These are phyloP conservation scores for Phenacoccus solenopsis DNA, from an alignment of 1,140 invertebrate species.

Conservation along the genomic window DNA sequence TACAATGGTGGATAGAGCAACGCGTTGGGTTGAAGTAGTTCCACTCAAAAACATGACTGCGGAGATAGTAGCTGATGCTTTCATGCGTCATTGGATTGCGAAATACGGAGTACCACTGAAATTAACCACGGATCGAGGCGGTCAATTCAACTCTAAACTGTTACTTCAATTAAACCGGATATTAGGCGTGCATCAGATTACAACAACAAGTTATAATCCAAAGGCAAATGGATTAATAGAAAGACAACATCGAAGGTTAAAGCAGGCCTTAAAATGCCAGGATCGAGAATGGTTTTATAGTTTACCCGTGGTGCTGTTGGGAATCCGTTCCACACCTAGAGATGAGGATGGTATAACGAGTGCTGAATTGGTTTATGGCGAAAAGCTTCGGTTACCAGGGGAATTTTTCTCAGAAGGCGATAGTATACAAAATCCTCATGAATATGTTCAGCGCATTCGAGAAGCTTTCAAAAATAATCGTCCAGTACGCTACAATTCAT, in stretches of 20 bases:
- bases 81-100: slow-evolving; percentile 26
- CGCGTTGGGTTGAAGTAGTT: slow-evolving; percentile 32
- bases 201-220: slow-evolving; percentile 33
- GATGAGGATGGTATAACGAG: too few relatives aligned
- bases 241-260: slow-evolving; percentile 32
- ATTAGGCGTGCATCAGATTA: neutral
- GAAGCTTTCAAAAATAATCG: too few relatives aligned
- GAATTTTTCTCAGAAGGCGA: too few relatives aligned
- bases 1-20: slow-evolving; percentile 29
- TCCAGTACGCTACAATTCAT: too few relatives aligned
- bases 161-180: neutral
- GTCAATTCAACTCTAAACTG: slow-evolving; percentile 30
- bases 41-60: slow-evolving; percentile 28
- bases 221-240: slow-evolving; percentile 29
- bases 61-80: slow-evolving; percentile 27
- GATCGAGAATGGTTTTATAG: too few relatives aligned
- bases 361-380: too few relatives aligned
- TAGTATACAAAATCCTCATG: too few relatives aligned
- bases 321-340: too few relatives aligned
- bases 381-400: too few relatives aligned
- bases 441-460: too few relatives aligned
- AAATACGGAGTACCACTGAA: slow-evolving; percentile 29
- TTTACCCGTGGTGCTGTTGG: too few relatives aligned
- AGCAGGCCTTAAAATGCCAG: too few relatives aligned
- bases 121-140: slow-evolving; percentile 30